Conservation (phyloP, 2,113 vertebrate species). For the Pachypanchax playfairii region DNA sequence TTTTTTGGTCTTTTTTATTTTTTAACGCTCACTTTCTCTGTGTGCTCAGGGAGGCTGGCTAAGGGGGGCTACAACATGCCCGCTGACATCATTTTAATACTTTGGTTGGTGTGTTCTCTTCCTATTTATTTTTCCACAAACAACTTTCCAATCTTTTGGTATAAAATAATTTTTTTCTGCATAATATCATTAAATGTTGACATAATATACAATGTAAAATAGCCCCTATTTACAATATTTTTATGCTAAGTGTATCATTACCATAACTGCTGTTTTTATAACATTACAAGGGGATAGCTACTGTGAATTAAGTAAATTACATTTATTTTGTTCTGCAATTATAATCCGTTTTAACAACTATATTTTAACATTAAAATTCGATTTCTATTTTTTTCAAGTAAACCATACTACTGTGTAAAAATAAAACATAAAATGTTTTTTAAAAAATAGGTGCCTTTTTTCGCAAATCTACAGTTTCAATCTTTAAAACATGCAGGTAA, state of each 20-base stretch:
- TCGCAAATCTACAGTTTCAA: too few relatives aligned
- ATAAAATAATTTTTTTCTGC: background rate
- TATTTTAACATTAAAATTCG: too few relatives aligned
- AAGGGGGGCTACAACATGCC: conserved; percentile 74
- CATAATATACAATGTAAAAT: background rate
- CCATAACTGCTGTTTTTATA: background rate
- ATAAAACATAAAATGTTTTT: too few relatives aligned
- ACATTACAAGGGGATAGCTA: too few relatives aligned
- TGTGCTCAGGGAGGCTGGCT: conserved; percentile 79
- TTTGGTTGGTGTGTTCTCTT: conserved; percentile 65
- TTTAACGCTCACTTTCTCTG: conserved; percentile 81
- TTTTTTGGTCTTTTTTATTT: conserved; percentile 16
- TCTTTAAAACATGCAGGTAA: too few relatives aligned
- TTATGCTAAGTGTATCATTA: background rate
- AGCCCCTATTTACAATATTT: background rate
- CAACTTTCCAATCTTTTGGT: background rate
- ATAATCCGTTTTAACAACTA: too few relatives aligned
- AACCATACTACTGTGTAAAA: too few relatives aligned
- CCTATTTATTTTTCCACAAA: conserved; percentile 2
- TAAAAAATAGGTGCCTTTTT: too few relatives aligned
- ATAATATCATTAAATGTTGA: background rate
- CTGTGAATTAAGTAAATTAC: too few relatives aligned
- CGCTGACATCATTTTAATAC: conserved; percentile 82
- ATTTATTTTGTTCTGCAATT: too few relatives aligned
- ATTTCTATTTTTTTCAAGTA: too few relatives aligned